Evolutionary conservation across 1,140 invertebrate species (phyloP).

Genomic region (Octopus bimaculoides): DNA sequence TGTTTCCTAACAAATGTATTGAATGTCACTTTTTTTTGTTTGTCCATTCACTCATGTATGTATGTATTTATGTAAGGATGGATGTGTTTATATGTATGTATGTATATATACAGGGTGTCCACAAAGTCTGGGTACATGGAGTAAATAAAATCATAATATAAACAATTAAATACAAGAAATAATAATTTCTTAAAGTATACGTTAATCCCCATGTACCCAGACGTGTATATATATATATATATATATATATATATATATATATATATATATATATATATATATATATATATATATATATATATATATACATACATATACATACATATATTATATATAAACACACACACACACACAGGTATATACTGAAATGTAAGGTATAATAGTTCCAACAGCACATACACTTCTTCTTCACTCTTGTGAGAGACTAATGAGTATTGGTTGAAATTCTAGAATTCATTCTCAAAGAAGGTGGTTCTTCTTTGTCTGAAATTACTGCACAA

Average conservation of each 20-base stretch:
- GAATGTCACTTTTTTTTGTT: too few relatives aligned
- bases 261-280: constrained; percentile 17
- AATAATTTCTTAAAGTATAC: too few relatives aligned
- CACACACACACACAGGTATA: constrained; percentile 4
- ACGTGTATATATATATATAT: background rate
- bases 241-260: constrained; percentile 18
- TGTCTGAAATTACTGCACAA: too few relatives aligned
- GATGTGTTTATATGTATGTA: constrained; percentile 8
- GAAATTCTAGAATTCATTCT: too few relatives aligned
- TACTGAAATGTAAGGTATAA: background rate
- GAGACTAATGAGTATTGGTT: too few relatives aligned
- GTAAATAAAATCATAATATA: too few relatives aligned
- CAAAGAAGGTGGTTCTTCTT: too few relatives aligned
- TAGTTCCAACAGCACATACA: background rate
- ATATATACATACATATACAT: constrained; percentile 16
- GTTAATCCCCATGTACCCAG: too few relatives aligned
- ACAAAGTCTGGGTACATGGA: too few relatives aligned
- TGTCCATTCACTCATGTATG: too few relatives aligned
- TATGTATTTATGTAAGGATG: background rate
- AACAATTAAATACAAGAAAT: too few relatives aligned
- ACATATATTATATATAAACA: constrained; percentile 13
- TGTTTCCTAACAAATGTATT: too few relatives aligned
- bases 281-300: constrained; percentile 3
- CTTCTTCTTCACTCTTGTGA: constrained; percentile 20
- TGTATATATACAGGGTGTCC: constrained; percentile 13